These are phyloP conservation scores for Pachyrhynchus sulphureomaculatus DNA, from an alignment of 1,140 invertebrate species.

Conservation along the genomic window DNA sequence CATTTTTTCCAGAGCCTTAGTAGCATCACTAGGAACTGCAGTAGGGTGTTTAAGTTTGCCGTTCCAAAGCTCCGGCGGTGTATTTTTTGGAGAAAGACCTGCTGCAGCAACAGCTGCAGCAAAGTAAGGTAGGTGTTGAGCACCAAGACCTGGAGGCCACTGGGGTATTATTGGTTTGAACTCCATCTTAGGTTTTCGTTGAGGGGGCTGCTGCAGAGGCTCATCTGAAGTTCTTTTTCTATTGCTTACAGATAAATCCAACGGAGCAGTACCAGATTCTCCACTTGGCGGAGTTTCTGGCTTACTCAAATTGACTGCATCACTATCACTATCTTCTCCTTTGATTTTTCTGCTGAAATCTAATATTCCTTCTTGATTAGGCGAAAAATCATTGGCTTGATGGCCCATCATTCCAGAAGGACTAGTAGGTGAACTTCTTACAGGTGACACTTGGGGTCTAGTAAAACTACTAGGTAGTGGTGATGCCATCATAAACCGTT, in stretches of 20 bases:
- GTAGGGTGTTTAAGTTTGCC: slow-evolving; percentile 72
- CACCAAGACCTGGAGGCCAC: slow-evolving; percentile 77
- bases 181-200: slow-evolving; percentile 65
- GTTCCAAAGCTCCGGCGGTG: slow-evolving; percentile 69
- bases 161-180: slow-evolving; percentile 66
- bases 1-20: slow-evolving; percentile 89
- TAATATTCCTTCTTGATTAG: slow-evolving; percentile 60
- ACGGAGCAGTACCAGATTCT: slow-evolving; percentile 68
- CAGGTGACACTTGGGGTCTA: slow-evolving; percentile 59
- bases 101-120: slow-evolving; percentile 74
- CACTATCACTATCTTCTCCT: slow-evolving; percentile 57
- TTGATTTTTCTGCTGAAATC: slow-evolving; percentile 71
- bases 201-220: slow-evolving; percentile 60
- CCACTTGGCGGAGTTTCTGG: slow-evolving; percentile 55
- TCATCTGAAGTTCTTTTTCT: slow-evolving; percentile 70
- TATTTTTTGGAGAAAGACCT: slow-evolving; percentile 71
- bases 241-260: slow-evolving; percentile 76
- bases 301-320: slow-evolving; percentile 69
- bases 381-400: slow-evolving; percentile 55
- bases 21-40: slow-evolving; percentile 72
- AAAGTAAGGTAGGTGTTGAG: slow-evolving; percentile 74
- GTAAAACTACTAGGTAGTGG: slow-evolving; percentile 61
- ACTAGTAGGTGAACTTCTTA: slow-evolving; percentile 61
- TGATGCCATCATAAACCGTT: slow-evolving; percentile 75
- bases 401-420: slow-evolving; percentile 52